phyloP scores from a whole-genome alignment of 2,888 invertebrate species.

The Drosophila subsilvestris region DNA sequence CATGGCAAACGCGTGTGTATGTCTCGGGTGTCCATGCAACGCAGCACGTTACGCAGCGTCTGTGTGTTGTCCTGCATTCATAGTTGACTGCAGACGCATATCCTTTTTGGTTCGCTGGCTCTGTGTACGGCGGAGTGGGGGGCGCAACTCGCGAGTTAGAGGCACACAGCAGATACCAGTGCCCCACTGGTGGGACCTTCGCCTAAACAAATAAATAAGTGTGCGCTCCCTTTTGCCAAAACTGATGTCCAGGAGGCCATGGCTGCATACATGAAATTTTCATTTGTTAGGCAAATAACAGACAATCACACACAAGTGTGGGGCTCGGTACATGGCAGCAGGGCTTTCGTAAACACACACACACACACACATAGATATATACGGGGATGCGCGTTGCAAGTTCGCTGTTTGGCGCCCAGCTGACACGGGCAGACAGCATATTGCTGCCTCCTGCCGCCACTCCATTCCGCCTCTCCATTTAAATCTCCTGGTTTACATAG shows the following conservation, averaged over 20 bases:
- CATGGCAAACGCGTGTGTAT: conserved; percentile 56
- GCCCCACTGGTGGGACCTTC: conserved; percentile 60
- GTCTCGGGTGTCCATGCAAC: no score
- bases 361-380: conserved; percentile 4
- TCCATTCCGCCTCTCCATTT: conserved; percentile 23
- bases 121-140: conserved; percentile 13
- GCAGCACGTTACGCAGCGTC: conserved; percentile 15
- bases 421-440: conserved; percentile 69
- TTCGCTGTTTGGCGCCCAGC: conserved; percentile 56
- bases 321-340: conserved; percentile 28
- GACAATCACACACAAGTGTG: conserved; percentile 49
- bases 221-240: conserved; percentile 67
- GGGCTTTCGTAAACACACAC: conserved; percentile 46
- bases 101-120: conserved; percentile 54
- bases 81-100: conserved; percentile 72
- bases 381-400: conserved; percentile 48
- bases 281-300: conserved; percentile 76
- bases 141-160: conserved; percentile 27
- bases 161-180: conserved; percentile 54
- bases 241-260: conserved; percentile 56
- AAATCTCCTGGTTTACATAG: conserved; percentile 50
- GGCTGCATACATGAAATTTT: conserved; percentile 69
- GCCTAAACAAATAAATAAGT: conserved; percentile 78
- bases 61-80: conserved; percentile 52
- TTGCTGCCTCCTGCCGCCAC: conserved; percentile 28